Evolutionary conservation across 2,113 vertebrate species (phyloP).

Genomic region (Sinosuthora webbiana): DNA sequence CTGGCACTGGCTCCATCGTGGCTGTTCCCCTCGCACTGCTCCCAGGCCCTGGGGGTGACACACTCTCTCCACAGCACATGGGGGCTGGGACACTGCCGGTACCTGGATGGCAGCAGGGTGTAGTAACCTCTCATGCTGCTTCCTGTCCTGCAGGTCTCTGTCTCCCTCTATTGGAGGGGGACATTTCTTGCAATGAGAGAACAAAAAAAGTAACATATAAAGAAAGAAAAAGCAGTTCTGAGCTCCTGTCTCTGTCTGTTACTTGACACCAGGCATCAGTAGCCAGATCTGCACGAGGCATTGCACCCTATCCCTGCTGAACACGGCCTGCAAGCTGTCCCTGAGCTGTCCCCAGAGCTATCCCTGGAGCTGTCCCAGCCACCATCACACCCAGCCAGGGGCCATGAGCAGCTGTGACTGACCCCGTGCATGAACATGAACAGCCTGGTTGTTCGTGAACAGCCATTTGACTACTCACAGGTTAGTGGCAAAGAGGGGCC

Average conservation of each 20-base stretch:
- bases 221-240: not conserved
- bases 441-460: too few species aligned
- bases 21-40: not conserved
- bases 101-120: not conserved
- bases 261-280: not conserved
- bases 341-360: not conserved
- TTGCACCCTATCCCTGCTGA: not conserved
- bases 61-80: not conserved
- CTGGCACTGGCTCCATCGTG: accelerated
- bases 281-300: not conserved
- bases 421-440: not conserved
- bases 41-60: not conserved
- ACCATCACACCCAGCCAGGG: not conserved
- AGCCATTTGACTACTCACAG: not conserved
- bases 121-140: not conserved
- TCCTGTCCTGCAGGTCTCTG: not conserved
- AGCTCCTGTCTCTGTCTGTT: not conserved
- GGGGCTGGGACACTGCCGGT: not conserved
- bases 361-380: not conserved
- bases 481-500: not conserved
- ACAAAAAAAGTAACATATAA: not conserved
- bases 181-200: not conserved
- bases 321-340: not conserved
- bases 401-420: not conserved
- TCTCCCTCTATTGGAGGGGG: not conserved